These are phyloP conservation scores for Drosophila pectinifera DNA, from an alignment of 1,140 invertebrate genomes.

Conservation along the genomic window DNA sequence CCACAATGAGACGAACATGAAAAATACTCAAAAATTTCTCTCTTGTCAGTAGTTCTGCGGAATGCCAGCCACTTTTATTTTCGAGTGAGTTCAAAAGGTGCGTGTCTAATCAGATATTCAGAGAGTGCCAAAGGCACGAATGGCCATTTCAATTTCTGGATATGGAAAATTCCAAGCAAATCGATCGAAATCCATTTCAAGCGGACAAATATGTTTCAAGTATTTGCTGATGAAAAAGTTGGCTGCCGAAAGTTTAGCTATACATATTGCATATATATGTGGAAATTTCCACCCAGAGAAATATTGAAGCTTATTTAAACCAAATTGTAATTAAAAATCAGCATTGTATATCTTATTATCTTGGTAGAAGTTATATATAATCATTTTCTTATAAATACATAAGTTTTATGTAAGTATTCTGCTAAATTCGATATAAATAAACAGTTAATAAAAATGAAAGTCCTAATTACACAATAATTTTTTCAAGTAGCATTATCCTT, in stretches of 20 bases:
- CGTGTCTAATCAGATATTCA: slow-evolving; percentile 30
- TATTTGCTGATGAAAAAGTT: slow-evolving; percentile 39
- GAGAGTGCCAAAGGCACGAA: slow-evolving; percentile 27
- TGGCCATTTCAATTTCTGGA: slow-evolving; percentile 28
- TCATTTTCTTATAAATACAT: too few species aligned
- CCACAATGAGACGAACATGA: slow-evolving; percentile 34
- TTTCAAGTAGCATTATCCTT: too few species aligned
- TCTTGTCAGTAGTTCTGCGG: slow-evolving; percentile 42
- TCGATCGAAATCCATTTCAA: slow-evolving; percentile 25
- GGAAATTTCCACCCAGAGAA: neutral
- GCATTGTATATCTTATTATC: too few species aligned
- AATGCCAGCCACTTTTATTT: slow-evolving; percentile 46
- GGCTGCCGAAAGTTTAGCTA: slow-evolving; percentile 10
- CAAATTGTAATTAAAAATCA: too few species aligned
- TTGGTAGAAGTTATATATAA: too few species aligned
- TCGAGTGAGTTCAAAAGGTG: slow-evolving; percentile 44
- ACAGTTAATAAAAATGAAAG: too few species aligned
- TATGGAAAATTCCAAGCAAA: slow-evolving; percentile 36
- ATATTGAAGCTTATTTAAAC: neutral
- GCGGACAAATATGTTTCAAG: slow-evolving; percentile 40
- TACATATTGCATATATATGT: slow-evolving; percentile 12
- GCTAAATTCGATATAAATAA: too few species aligned
- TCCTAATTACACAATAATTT: too few species aligned
- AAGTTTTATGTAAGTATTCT: too few species aligned
- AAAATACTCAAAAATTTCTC: slow-evolving; percentile 42